phyloP scores from a whole-genome alignment of 2,888 invertebrate species.

The Minunthozetes semirufus region DNA sequence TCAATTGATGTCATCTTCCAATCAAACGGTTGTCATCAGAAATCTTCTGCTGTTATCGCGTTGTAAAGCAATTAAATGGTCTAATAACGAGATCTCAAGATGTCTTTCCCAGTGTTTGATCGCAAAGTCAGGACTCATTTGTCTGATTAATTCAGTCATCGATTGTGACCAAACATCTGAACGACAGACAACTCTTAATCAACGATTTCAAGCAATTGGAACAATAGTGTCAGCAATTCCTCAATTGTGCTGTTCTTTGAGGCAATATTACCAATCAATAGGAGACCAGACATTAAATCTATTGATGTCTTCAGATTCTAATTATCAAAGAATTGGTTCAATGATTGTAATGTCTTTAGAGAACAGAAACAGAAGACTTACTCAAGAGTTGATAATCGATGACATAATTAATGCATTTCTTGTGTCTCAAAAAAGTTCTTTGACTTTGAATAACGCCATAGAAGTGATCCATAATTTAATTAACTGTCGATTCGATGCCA shows the following conservation, averaged over 20 bases:
- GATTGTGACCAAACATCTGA: conserved; percentile 36
- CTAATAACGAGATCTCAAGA: not conserved
- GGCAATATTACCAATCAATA: conserved; percentile 18
- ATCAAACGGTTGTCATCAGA: conserved; percentile 25
- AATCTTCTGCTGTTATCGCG: conserved; percentile 19
- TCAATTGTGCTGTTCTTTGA: conserved; percentile 2
- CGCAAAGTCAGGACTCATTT: conserved; percentile 16
- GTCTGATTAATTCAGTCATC: conserved; percentile 28
- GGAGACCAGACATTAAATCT: not conserved
- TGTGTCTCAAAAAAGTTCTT: not conserved
- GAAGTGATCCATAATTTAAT: conserved; percentile 9
- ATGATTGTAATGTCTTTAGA: not conserved
- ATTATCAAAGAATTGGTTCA: conserved; percentile 8
- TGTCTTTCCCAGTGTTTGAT: conserved; percentile 17
- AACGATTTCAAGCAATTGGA: conserved; percentile 21
- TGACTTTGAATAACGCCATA: not conserved
- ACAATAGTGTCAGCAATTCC: conserved; percentile 29
- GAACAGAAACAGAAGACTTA: conserved; percentile 5
- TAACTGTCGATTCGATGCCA: not conserved
- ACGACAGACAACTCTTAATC: conserved; percentile 33
- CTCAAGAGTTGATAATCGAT: conserved; percentile 3
- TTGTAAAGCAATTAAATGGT: conserved; percentile 7
- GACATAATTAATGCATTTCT: not conserved
- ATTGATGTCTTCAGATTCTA: not conserved
- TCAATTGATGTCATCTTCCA: not conserved